Evolutionary conservation across 2,888 invertebrate species (phyloP).

Genomic region (Shargacucullia verbasci): DNA sequence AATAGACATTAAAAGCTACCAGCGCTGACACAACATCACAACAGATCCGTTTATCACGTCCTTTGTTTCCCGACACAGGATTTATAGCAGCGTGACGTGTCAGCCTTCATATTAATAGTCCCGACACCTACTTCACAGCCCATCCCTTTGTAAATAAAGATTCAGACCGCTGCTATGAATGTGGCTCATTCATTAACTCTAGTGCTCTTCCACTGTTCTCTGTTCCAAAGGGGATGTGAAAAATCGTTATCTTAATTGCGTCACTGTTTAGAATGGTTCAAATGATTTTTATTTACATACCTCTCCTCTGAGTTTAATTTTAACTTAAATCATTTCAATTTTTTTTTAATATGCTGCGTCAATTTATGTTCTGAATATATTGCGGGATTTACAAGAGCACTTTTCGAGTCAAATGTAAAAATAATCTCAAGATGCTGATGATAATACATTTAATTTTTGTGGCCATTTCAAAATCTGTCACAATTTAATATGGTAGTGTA

Average conservation of each 20-base stretch:
- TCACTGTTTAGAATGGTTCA: slow-evolving; percentile 10
- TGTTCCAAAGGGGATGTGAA: slow-evolving; percentile 12
- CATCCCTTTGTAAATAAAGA: slow-evolving; percentile 43
- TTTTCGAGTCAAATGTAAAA: slow-evolving; percentile 10
- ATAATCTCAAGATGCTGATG: slow-evolving; percentile 6
- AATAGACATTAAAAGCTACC: slow-evolving; percentile 4
- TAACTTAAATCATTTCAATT: background rate
- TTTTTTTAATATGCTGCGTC: too few relatives aligned
- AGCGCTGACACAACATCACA: slow-evolving; percentile 17
- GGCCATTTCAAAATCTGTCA: slow-evolving; percentile 1
- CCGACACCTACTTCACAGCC: slow-evolving; percentile 28
- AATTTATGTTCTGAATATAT: slow-evolving; percentile 2
- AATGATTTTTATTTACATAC: background rate
- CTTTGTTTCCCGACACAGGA: slow-evolving; percentile 31
- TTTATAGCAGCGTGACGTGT: slow-evolving; percentile 38
- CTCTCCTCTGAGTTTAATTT: slow-evolving; percentile 2
- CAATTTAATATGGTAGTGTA: background rate
- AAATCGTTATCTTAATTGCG: slow-evolving; percentile 22
- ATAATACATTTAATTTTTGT: background rate
- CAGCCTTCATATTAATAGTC: slow-evolving; percentile 40
- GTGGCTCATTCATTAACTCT: slow-evolving; percentile 38
- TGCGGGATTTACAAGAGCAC: background rate
- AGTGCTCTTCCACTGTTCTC: slow-evolving; percentile 16
- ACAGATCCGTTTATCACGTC: slow-evolving; percentile 30
- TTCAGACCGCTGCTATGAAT: slow-evolving; percentile 28